Evolutionary conservation across 2,113 vertebrate species (phyloP), one percentile per base, ranked within the genome.

Genomic region (Neogale vison): DNA sequence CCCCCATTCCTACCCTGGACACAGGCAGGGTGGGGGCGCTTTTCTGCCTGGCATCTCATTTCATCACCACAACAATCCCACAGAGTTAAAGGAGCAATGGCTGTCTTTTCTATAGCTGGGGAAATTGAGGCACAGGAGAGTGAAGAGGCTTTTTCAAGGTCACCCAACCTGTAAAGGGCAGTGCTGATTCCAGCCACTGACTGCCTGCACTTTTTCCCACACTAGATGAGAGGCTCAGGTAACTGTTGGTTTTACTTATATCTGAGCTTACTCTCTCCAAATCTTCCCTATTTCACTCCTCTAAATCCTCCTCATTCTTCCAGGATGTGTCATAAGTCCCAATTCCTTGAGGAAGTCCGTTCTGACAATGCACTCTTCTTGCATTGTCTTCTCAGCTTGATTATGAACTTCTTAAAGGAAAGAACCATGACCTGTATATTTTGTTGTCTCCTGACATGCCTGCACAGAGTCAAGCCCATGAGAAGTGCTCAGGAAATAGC

Each of bases 201-300:
- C 39, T 87, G 23, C 23, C 47, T 39, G 50, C 45, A 50, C 0
- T 1, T n/a, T 50, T 23, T 29, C 21, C 39, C 7, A 2, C 4
- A 1, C 69, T 31, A 17, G 21, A 21, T 8, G 36, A 72, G 8
- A 63, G 45, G 42, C 63, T 20, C 20, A 0, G 13, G 52, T 21
- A 93, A 91, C 55, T 77, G 92, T 26, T 82, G 52, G n/a, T 94
- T 96, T 95, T 42, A 39, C 86, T 95, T 61, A 47, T 79, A 84
- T 31, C 61, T 65, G 71, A 88, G 42, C 45, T 57, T n/a, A 4
- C 31, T 69, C n/a, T 79, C 57, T n/a, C 11, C 31, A 29, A 26
- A 72, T 82, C 91, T 79, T 71, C 82, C 21, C 59, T 3, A 9
- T 29, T 93, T 77, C 83, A 72, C 50, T 84, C 85, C 83, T 95